Conservation (phyloP, 2,113 vertebrate species). For the Sceloporus tristichus region DNA sequence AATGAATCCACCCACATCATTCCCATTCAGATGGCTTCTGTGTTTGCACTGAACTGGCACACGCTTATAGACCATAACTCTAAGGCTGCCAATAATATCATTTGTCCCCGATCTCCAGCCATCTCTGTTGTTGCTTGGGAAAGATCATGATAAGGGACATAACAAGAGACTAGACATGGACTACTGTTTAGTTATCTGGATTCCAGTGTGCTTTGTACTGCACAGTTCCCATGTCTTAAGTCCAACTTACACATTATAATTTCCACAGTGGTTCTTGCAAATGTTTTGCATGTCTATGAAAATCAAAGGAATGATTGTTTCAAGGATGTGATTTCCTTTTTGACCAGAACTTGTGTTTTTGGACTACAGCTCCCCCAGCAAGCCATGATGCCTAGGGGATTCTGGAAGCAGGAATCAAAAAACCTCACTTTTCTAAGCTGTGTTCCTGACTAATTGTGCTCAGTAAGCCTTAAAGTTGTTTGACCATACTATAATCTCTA, state of each 20-base stretch:
- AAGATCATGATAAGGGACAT: background rate
- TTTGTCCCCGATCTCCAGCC: background rate
- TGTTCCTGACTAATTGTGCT: too few relatives aligned
- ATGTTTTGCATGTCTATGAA: background rate
- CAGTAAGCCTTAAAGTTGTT: too few relatives aligned
- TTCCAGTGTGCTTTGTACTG: background rate
- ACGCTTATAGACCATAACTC: background rate
- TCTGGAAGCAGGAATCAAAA: too few relatives aligned
- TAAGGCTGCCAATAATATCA: constrained; percentile 3
- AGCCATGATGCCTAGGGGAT: too few relatives aligned
- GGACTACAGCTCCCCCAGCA: too few relatives aligned
- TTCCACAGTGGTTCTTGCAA: background rate
- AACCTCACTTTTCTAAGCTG: too few relatives aligned
- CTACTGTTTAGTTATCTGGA: background rate
- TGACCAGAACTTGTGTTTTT: background rate
- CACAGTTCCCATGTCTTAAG: background rate
- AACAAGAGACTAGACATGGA: background rate
- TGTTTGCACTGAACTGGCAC: background rate
- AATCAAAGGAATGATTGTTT: background rate
- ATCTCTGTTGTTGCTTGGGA: background rate
- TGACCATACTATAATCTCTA: too few relatives aligned
- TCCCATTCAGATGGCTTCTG: background rate
- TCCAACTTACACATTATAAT: background rate
- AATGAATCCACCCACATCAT: constrained; percentile 36
- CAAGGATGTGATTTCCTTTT: background rate